Base-by-base conservation (phyloP, 2,888 invertebrate species). In the Drosophila kuntzei region DNA sequence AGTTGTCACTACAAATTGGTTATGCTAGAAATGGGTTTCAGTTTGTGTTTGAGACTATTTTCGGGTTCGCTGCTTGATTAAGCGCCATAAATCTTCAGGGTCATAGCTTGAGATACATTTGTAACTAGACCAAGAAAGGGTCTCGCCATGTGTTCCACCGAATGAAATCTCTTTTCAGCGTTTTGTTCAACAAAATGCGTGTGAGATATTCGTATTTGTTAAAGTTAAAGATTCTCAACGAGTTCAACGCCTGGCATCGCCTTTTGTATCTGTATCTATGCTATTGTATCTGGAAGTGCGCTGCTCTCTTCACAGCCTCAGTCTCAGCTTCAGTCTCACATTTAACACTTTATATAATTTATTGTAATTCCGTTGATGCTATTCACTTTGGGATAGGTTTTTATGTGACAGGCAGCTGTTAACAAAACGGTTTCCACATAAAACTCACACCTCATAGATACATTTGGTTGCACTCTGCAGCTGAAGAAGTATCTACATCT, bases 321-420 rank as follows among this genome's bases (percentile, higher is more conserved):
- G 60, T 50, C 58, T 58, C 64, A 53, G 61, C 66, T 37, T 57
- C 55, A 55, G 60, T 34, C 46, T 59, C 78, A 84, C 69, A 87
- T 77, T 87, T 89, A 87, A 87, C 89, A 88, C 88, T 85, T 82
- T 89, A 86, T 87, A 85, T 85, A 82, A 89, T 85, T 85, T 88
- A 89, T 86, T 85, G 73, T 85, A 71, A 85, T 89, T 81, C 65
- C 44, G 53, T 63, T 61, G 73, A 32, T 65, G 64, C 59, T 70
- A 69, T 89, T 79, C 87, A 64, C 49, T 22, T 47, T 36, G 50
- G 29, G 41, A 47, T 34, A 36, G 36, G 53, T 46, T 22, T 20
- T 43, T 50, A 29, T 50, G 65, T 71, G 76, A 58, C 77, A 53
- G 70, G 58, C 75, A 67, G 87, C 80, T 86, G 89, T 80, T 88